Evolutionary conservation across 1,140 invertebrate genomes (phyloP).

Genomic region (Bactericera cockerelli): DNA sequence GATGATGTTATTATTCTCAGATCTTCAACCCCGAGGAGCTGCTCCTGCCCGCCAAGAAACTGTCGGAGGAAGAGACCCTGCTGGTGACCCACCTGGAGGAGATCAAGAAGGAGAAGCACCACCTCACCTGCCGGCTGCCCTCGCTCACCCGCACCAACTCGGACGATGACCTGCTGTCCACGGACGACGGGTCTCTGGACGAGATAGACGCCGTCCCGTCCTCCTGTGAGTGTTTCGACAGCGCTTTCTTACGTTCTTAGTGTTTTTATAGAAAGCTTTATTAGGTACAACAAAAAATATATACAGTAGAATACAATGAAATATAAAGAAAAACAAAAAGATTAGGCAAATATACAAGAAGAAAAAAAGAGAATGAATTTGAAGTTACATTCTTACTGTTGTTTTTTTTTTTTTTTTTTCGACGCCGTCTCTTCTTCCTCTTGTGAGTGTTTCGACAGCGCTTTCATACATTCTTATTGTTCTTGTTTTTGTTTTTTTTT

Average conservation of each 20-base stretch:
- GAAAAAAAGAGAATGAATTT: no score
- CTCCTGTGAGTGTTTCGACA: conserved; percentile 10
- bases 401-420: not conserved
- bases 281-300: no score
- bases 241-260: not conserved
- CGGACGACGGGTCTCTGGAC: conserved; percentile 43
- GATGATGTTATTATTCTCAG: no score
- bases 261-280: no score
- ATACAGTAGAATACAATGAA: no score
- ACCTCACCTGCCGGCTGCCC: conserved; percentile 61
- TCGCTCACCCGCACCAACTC: conserved; percentile 60
- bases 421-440: not conserved
- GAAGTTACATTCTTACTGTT: no score
- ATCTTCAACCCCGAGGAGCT: conserved; percentile 43
- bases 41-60: conserved; percentile 29
- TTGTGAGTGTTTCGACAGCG: no score
- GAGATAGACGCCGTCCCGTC: conserved; percentile 26
- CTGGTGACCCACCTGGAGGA: conserved; percentile 56
- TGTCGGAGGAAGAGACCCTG: conserved; percentile 47
- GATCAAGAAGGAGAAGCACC: conserved; percentile 61
- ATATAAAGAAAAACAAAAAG: no score
- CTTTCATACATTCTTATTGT: no score
- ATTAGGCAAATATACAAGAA: no score
- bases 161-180: conserved; percentile 65
- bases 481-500: no score